A percentile compares a stretch with the other conserved stretches of the same genome.
These are phyloP conservation scores for Ammospiza maritima DNA, from an alignment of 2,797 vertebrate species.

Conservation along the genomic window DNA sequence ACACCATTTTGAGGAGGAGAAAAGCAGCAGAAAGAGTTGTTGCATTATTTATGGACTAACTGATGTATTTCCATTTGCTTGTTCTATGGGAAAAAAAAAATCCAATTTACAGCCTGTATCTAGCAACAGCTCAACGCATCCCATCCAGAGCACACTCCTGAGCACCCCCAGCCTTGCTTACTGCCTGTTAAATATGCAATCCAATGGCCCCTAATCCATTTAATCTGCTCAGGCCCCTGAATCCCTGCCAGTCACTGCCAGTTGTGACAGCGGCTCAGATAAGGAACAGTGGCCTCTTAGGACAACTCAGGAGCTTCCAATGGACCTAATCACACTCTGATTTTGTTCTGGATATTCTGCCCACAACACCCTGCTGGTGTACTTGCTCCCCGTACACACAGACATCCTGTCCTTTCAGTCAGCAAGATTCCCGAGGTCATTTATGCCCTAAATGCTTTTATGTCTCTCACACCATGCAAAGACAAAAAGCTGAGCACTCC, in stretches of 20 bases:
- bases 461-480: fast-evolving
- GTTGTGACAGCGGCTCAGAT: fast-evolving
- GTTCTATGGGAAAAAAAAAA: background rate
- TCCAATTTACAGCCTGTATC: background rate
- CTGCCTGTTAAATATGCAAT: background rate
- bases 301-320: background rate
- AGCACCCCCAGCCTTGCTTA: background rate
- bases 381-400: background rate
- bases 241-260: background rate
- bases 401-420: background rate
- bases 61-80: background rate
- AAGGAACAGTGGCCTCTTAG: background rate
- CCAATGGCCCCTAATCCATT: background rate
- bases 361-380: background rate
- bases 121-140: background rate
- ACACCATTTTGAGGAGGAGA: background rate
- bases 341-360: background rate
- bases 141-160: background rate
- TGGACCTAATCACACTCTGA: background rate
- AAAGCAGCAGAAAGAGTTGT: background rate
- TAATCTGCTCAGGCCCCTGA: background rate
- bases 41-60: background rate
- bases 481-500: background rate
- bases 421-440: background rate
- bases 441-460: background rate